phyloP scores from a whole-genome alignment of 2,888 invertebrate genomes.

The Pseudoips prasinana region DNA sequence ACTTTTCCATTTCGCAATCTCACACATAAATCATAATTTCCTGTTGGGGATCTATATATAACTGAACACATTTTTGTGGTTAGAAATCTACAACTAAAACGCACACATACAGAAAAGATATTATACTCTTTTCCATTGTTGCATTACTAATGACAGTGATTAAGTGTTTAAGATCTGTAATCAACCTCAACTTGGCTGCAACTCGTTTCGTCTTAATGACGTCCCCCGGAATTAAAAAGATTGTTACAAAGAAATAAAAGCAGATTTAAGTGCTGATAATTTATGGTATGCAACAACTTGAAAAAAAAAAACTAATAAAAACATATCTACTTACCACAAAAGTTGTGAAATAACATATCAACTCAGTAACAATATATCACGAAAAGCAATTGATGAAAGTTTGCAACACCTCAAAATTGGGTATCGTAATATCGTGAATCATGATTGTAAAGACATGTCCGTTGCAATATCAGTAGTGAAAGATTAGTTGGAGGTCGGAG shows the following conservation, averaged over 20 bases:
- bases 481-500: slow-evolving; percentile 18
- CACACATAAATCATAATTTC: too few species aligned
- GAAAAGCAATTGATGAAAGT: slow-evolving; percentile 10
- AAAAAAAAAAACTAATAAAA: too few species aligned
- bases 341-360: slow-evolving; percentile 16
- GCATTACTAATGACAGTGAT: slow-evolving; percentile 27
- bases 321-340: slow-evolving; percentile 4
- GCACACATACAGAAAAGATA: slow-evolving; percentile 38
- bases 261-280: slow-evolving; percentile 17
- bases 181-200: slow-evolving; percentile 25
- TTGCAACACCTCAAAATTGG: slow-evolving; percentile 13
- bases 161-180: slow-evolving; percentile 25
- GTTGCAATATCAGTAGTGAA: slow-evolving; percentile 23
- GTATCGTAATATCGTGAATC: slow-evolving; percentile 14
- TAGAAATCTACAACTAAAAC: too few species aligned
- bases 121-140: slow-evolving; percentile 25
- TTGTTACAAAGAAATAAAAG: slow-evolving; percentile 10
- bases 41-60: too few species aligned
- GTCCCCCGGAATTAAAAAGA: slow-evolving; percentile 23
- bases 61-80: too few species aligned
- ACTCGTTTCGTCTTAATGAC: slow-evolving; percentile 35
- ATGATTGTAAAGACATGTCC: slow-evolving; percentile 10
- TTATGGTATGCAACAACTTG: slow-evolving; percentile 2
- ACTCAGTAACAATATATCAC: not conserved
- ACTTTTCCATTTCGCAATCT: too few species aligned